phyloP scores from a whole-genome alignment of 30 jellyfish, hydroid and myxozoan species.

The Chironex yamaguchii region DNA sequence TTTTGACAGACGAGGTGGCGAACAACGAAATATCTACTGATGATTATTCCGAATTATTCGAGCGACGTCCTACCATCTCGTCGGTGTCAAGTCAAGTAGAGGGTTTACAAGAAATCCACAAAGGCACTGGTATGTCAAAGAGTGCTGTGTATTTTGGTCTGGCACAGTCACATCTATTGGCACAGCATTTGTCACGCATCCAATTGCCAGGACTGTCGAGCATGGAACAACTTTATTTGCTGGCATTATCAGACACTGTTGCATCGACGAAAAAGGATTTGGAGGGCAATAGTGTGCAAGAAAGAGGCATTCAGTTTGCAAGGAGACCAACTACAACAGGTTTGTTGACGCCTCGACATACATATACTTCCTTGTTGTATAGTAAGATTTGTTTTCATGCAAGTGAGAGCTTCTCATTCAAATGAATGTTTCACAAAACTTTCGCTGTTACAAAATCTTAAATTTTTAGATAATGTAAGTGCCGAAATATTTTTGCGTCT shows the following conservation, averaged over 20 bases:
- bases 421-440: no score
- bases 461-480: no score
- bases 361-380: no score
- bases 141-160: conserved; percentile 91
- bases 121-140: conserved; percentile 84
- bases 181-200: conserved; percentile 76
- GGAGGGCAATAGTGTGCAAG: conserved; percentile 79
- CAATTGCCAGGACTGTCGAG: conserved; percentile 94
- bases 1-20: not conserved
- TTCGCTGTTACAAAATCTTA: no score
- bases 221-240: conserved; percentile 90
- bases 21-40: not conserved
- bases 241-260: conserved; percentile 94
- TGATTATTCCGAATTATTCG: not conserved
- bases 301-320: conserved; percentile 77
- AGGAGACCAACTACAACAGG: conserved; percentile 69
- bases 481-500: no score
- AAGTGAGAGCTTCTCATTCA: no score
- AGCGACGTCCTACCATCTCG: not conserved
- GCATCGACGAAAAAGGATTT: conserved; percentile 92
- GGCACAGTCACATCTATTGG: conserved; percentile 88
- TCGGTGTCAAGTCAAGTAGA: not conserved
- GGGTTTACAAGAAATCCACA: not conserved
- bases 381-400: no score
- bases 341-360: no score